phyloP scores from a whole-genome alignment of 2,113 vertebrate species.

The Oreochromis niloticus region DNA sequence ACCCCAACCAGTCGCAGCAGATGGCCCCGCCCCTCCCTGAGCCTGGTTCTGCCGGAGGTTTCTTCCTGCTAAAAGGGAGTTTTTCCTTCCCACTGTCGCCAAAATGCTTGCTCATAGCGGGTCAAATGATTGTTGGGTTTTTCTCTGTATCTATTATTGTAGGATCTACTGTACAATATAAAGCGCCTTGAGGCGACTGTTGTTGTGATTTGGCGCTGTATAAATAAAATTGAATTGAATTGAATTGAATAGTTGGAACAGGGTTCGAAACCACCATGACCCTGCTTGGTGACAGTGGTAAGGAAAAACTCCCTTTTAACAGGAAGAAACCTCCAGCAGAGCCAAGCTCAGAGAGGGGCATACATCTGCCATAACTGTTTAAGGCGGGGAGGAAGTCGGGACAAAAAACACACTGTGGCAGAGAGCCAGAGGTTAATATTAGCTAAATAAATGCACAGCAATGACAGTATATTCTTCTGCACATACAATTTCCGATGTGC shows the following conservation, averaged over 20 bases:
- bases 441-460: not conserved
- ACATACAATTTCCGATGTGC: not conserved
- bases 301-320: not conserved
- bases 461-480: not conserved
- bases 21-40: too few species aligned
- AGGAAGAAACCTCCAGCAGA: not conserved
- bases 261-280: not conserved
- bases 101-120: too few species aligned
- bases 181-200: too few species aligned
- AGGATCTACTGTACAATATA: too few species aligned
- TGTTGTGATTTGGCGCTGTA: too few species aligned
- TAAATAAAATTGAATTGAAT: too few species aligned
- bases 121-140: too few species aligned
- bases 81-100: too few species aligned
- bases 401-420: not conserved
- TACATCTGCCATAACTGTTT: not conserved
- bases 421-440: not conserved
- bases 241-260: not conserved
- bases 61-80: too few species aligned
- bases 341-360: not conserved
- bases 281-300: not conserved
- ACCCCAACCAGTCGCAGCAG: too few species aligned
- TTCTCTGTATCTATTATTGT: too few species aligned
- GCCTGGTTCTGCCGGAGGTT: too few species aligned
- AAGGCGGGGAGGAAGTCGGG: accelerated